Conservation (phyloP, 2,113 vertebrate genomes). For the Setophaga coronata region DNA sequence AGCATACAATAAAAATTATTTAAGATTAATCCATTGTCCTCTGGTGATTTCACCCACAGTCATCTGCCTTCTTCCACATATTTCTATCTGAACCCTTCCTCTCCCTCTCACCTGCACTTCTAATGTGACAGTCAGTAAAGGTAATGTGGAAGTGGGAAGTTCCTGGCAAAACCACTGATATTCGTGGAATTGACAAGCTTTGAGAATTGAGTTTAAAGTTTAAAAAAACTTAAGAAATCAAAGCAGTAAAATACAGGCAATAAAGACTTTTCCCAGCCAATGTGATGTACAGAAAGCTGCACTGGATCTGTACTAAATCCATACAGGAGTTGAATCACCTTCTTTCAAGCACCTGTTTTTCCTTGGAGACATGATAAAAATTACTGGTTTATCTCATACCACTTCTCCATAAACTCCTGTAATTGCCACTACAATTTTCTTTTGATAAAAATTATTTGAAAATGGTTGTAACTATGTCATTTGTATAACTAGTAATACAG, state of each 20-base stretch:
- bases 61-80: neutral
- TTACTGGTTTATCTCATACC: neutral
- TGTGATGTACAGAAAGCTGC: neutral
- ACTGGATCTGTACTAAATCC: neutral
- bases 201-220: neutral
- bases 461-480: neutral
- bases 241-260: neutral
- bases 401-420: neutral
- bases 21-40: neutral
- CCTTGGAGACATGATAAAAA: neutral
- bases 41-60: neutral
- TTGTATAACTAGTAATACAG: neutral
- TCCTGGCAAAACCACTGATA: neutral
- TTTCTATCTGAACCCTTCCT: too few species aligned
- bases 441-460: neutral
- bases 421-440: neutral
- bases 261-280: neutral
- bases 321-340: neutral
- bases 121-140: accelerated
- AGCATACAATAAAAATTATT: neutral
- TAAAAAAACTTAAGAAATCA: neutral
- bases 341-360: neutral
- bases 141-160: neutral
- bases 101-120: neutral
- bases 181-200: neutral